A percentile compares a stretch with the other conserved stretches of the same genome.
These are phyloP conservation scores for Caenorhabditis japonica DNA, from an alignment of 2,888 invertebrate species.

Conservation along the genomic window DNA sequence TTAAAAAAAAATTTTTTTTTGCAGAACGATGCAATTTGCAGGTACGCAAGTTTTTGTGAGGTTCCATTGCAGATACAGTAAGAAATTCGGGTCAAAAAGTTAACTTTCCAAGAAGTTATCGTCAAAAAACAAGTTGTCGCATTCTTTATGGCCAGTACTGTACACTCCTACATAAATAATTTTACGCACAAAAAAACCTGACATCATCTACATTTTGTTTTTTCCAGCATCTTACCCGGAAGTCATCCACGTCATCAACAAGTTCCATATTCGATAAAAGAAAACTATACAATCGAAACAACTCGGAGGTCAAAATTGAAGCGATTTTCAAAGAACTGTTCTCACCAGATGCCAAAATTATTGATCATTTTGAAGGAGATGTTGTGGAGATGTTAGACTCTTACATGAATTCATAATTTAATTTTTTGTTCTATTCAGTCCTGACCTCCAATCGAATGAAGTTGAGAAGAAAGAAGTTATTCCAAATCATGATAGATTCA, in stretches of 20 bases:
- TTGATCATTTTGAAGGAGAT: constrained; percentile 41
- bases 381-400: constrained; percentile 12
- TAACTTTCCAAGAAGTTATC: too few relatives aligned
- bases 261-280: constrained; percentile 19
- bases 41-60: too few relatives aligned
- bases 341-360: constrained; percentile 50
- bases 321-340: constrained; percentile 52
- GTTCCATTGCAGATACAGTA: too few relatives aligned
- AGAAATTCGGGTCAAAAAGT: too few relatives aligned
- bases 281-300: constrained; percentile 23
- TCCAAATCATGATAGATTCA: constrained; percentile 35
- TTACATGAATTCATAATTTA: background rate
- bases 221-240: constrained; percentile 37
- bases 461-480: constrained; percentile 2
- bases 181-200: too few relatives aligned
- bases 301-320: constrained; percentile 51
- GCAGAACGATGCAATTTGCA: too few relatives aligned
- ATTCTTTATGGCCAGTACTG: too few relatives aligned
- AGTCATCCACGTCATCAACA: constrained; percentile 29
- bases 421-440: constrained; percentile 8
- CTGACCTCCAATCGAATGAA: constrained; percentile 20
- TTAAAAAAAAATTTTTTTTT: too few relatives aligned
- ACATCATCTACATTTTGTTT: background rate
- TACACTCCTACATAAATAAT: too few relatives aligned
- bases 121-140: too few relatives aligned